These are phyloP conservation scores for Lordiphosa mommai DNA, from an alignment of 1,140 invertebrate species.

Conservation along the genomic window DNA sequence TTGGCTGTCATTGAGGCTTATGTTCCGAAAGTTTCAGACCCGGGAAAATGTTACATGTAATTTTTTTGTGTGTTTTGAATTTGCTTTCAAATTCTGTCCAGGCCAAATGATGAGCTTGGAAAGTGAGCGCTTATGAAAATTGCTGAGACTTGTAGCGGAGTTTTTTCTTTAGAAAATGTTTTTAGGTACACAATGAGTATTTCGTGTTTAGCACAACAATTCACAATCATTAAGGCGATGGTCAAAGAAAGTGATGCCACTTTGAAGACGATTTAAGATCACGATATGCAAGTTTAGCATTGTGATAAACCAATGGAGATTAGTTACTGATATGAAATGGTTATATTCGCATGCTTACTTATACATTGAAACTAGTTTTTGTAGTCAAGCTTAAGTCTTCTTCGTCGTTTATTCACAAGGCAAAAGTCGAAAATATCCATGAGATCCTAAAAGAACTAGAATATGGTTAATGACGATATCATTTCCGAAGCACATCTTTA, in stretches of 20 bases:
- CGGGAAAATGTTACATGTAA: neutral
- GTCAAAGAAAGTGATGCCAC: constrained; percentile 50
- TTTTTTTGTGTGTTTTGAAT: constrained; percentile 7
- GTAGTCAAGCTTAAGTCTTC: too few relatives aligned
- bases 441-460: too few relatives aligned
- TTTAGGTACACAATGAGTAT: constrained; percentile 17
- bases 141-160: constrained; percentile 21
- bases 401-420: too few relatives aligned
- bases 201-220: constrained; percentile 42
- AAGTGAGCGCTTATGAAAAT: constrained; percentile 66
- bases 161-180: constrained; percentile 21
- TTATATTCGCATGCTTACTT: too few relatives aligned
- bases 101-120: constrained; percentile 50
- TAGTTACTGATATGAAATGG: too few relatives aligned
- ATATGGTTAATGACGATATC: too few relatives aligned
- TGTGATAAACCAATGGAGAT: constrained; percentile 12
- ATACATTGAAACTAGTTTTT: too few relatives aligned
- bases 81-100: constrained; percentile 44
- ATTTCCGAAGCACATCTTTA: too few relatives aligned
- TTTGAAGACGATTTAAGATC: constrained; percentile 12
- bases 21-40: constrained; percentile 29
- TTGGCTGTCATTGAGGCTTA: constrained; percentile 43
- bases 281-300: constrained; percentile 38
- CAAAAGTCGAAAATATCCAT: too few relatives aligned
- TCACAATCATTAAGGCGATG: constrained; percentile 36